Conservation (phyloP, 2,797 vertebrate genomes). For the Rhyacichthys aspro region DNA sequence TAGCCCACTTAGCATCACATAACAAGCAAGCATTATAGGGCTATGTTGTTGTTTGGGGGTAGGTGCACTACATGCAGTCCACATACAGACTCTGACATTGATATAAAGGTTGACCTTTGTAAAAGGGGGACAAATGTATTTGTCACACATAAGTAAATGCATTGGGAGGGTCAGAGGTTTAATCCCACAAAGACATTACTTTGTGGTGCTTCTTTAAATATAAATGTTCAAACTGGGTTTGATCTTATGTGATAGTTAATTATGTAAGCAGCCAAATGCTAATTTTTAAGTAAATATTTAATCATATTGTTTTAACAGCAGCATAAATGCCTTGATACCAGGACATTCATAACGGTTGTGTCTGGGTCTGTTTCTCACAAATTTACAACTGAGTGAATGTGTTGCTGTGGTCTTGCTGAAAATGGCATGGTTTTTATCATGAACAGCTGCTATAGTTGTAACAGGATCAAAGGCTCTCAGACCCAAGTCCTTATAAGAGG, state of each 20-base stretch:
- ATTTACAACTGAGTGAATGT: slow-evolving; percentile 22
- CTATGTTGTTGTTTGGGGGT: slow-evolving; percentile 15
- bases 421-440: slow-evolving; percentile 14
- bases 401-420: slow-evolving; percentile 1
- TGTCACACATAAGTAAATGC: slow-evolving; percentile 28
- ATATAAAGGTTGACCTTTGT: slow-evolving; percentile 68
- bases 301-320: slow-evolving; percentile 63
- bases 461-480: slow-evolving; percentile 31
- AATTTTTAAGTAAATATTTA: slow-evolving; percentile 81
- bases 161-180: slow-evolving; percentile 40
- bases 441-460: slow-evolving; percentile 47
- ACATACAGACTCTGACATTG: slow-evolving; percentile 51
- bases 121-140: slow-evolving; percentile 56
- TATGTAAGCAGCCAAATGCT: slow-evolving; percentile 74
- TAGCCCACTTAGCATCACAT: slow-evolving; percentile 37
- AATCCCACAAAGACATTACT: slow-evolving; percentile 18
- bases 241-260: slow-evolving; percentile 59
- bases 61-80: slow-evolving; percentile 25
- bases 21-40: slow-evolving; percentile 29
- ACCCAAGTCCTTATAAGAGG: slow-evolving; percentile 69
- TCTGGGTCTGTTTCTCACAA: slow-evolving; percentile 7
- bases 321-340: slow-evolving; percentile 32
- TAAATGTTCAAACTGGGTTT: slow-evolving; percentile 31
- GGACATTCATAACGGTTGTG: slow-evolving; percentile 31
- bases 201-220: slow-evolving; percentile 10